Conservation (phyloP, 2,797 vertebrate genomes). For the Decapterus maruadsi region DNA sequence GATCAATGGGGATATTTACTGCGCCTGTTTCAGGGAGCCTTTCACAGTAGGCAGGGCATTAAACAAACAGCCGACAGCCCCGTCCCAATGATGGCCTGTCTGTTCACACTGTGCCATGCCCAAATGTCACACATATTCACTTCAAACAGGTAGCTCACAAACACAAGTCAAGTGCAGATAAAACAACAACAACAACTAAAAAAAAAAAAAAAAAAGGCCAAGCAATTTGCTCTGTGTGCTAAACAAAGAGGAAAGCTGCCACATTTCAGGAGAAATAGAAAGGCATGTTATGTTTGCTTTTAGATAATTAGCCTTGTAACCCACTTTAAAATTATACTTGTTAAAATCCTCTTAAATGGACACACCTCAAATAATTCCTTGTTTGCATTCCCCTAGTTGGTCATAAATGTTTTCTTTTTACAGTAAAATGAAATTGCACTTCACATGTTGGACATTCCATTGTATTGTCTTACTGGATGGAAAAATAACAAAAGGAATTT, state of each 20-base stretch:
- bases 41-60: constrained; percentile 86
- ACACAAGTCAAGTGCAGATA: constrained; percentile 65
- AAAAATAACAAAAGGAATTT: constrained; percentile 45
- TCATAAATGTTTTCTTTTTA: constrained; percentile 65
- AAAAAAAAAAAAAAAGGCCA: constrained; percentile 25
- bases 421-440: constrained; percentile 65
- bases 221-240: constrained; percentile 56
- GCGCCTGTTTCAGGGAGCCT: constrained; percentile 88
- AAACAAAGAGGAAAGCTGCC: constrained; percentile 55
- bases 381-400: constrained; percentile 51
- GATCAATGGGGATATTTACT: constrained; percentile 91
- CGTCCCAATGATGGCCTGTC: constrained; percentile 81
- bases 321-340: constrained; percentile 61
- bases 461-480: constrained; percentile 59
- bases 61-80: constrained; percentile 86
- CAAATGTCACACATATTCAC: constrained; percentile 80
- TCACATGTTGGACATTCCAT: constrained; percentile 54
- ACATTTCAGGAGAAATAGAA: constrained; percentile 51
- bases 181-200: constrained; percentile 34
- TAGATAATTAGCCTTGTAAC: constrained; percentile 69
- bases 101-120: constrained; percentile 79
- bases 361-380: constrained; percentile 63
- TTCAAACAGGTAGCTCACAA: constrained; percentile 74
- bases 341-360: constrained; percentile 72
- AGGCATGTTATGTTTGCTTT: constrained; percentile 62